Base-by-base conservation (phyloP, 2,113 vertebrate genomes). In the Ascaphus truei region DNA sequence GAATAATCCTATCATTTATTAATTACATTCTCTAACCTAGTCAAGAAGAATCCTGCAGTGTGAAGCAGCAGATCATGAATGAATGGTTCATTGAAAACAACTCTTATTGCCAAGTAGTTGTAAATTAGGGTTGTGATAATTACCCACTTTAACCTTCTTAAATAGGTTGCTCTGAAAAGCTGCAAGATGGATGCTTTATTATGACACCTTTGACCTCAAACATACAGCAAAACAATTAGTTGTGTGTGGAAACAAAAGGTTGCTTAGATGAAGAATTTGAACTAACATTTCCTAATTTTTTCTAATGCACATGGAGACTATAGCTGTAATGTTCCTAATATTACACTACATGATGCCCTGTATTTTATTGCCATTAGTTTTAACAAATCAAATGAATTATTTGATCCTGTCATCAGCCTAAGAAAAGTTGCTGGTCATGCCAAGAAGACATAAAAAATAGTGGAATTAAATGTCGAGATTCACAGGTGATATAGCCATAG, bases 1-100 rank as follows among this genome's bases (percentile, higher is more conserved):
- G 87, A 87, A 90, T 89, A 89, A 90, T 89, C 84, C 88, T 83
- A 85, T 85, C 80, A 87, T 88, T 89, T 88, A 90, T 89, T 90
- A 87, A 88, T 90, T 87, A 87, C 82, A 77, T 82, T 81, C 80
- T 80, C 83, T 81, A 83, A 85, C 83, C 84, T 78, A 80, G 83
- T 85, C 87, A 87, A 84, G 84, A 85, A 86, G 83, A 81, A 83
- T 74, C 81, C 83, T 65, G 76, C 78, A 71, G 80, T 67, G 80
- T 80, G 82, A 79, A 80, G 84, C 83, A 81, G 80, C 72, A 73
- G 81, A 86, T 86, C 85, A 78, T 83, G 83, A 85, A 84, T 83
- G 79, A 85, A 88, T 71, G 81, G 83, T 84, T 85, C 81, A 86
- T 50, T 89, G 85, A 89, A 88, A 86, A 86, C 78, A 81, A 86